Evolutionary conservation across 2,797 vertebrate species (phyloP), one percentile per base, ranked within the genome.

Genomic region (Intellagama lesueurii): DNA sequence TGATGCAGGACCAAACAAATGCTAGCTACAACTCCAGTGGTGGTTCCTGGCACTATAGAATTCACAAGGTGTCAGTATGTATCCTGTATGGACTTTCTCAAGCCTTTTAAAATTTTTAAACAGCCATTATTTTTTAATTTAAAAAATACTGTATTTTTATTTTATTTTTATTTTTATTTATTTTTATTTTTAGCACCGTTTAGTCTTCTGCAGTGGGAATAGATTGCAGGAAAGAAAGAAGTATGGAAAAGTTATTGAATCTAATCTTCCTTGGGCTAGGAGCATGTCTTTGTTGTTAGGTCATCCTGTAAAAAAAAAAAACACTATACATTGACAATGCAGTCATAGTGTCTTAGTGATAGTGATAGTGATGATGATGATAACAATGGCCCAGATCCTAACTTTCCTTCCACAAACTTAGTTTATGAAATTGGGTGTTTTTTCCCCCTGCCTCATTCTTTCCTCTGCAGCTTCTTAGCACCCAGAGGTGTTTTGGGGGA

Each of bases 41-140:
- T 35, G 28, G 22, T 7, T 6, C 17, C 30, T 22, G 28, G 9
- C 4, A 17, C 49, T 4, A 4, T n/a, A 52, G 44, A 35, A 64
- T 35, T 1, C 28, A 4, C n/a, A 17, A 24, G 0, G 2, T 47
- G 35, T 0, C 17, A 24, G n/a, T 0, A 0, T 0, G 11, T n/a
- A 0, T 11, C 24, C 85, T 35, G 16, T 64, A 60, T 60, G 72
- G 14, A 17, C 72, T 81, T 73, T 26, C 85, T 56, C 49, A 44
- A 3, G 85, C 40, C 40, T 40, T 40, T 40, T 40, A 40, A 40
- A 40, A 40, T 2, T 40, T 40, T 40, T 40, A 40, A 40, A 40
- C 3, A 40, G 40, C 40, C 40, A 40, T 40, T 40, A 3, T 40
- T 40, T 40, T 40, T 40, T 40, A 40, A 40, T 40, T 40, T 40